A percentile compares a stretch with the other conserved stretches of the same genome.
phyloP scores from a whole-genome alignment of 2,888 invertebrate species.

The Tridacna gigas region DNA sequence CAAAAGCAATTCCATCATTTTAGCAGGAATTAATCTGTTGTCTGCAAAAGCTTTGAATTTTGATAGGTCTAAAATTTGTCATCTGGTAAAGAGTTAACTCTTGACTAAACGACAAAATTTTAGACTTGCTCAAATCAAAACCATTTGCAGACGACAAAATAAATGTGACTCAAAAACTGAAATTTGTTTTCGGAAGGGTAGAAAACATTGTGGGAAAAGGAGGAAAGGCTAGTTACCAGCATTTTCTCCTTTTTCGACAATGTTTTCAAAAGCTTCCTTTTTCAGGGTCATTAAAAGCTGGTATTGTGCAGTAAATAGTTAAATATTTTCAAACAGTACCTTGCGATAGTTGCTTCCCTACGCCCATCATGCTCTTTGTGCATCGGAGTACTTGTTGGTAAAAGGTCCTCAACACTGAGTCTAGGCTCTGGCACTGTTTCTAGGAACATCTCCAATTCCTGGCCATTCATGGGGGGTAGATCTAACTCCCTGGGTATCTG shows the following conservation, averaged over 20 bases:
- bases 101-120: too few species aligned
- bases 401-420: slow-evolving; percentile 43
- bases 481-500: slow-evolving; percentile 62
- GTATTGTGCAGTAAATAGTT: neutral
- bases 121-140: too few species aligned
- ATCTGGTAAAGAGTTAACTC: too few species aligned
- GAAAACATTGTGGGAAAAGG: too few species aligned
- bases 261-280: neutral
- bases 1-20: too few species aligned
- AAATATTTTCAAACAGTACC: neutral
- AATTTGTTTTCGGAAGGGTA: too few species aligned
- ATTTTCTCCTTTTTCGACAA: neutral
- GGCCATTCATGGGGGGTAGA: slow-evolving; percentile 57
- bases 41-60: too few species aligned
- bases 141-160: too few species aligned
- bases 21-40: too few species aligned
- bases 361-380: neutral
- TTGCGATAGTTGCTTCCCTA: slow-evolving; percentile 21
- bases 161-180: too few species aligned
- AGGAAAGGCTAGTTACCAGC: too few species aligned
- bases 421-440: slow-evolving; percentile 37
- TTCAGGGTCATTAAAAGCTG: neutral
- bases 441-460: slow-evolving; percentile 50
- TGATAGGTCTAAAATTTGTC: too few species aligned
- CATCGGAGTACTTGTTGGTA: slow-evolving; percentile 49